phyloP scores from a whole-genome alignment of 2,888 invertebrate species.

The Cantharis rufa region DNA sequence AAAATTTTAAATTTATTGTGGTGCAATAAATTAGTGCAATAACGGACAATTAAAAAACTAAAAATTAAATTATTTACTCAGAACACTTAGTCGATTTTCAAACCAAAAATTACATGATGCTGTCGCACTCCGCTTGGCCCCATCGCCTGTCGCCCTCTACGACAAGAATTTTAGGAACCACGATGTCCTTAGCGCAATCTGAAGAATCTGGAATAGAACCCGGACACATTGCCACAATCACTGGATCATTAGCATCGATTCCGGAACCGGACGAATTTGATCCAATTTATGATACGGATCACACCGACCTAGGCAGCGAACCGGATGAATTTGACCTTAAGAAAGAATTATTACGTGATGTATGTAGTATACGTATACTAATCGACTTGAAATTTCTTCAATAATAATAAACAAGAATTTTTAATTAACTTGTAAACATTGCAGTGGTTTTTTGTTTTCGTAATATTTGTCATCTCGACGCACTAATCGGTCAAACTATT shows the following conservation, averaged over 20 bases:
- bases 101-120: conserved; percentile 41
- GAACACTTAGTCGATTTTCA: conserved; percentile 5
- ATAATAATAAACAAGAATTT: background rate
- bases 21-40: background rate
- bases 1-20: background rate
- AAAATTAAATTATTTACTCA: background rate
- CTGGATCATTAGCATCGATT: conserved; percentile 66
- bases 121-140: conserved; percentile 55
- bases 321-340: conserved; percentile 78
- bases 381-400: background rate
- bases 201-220: conserved; percentile 70
- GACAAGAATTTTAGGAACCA: conserved; percentile 46
- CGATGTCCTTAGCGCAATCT: conserved; percentile 50
- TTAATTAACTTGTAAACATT: too few relatives aligned
- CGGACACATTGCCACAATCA: conserved; percentile 71
- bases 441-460: background rate
- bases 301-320: conserved; percentile 80
- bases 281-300: conserved; percentile 71
- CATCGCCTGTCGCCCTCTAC: conserved; percentile 54
- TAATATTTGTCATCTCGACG: background rate
- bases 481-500: background rate
- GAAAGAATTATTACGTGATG: conserved; percentile 78
- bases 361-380: conserved; percentile 60
- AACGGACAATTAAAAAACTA: background rate
- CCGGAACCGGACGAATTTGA: conserved; percentile 59